A percentile compares a stretch with the other conserved stretches of the same genome.
These are phyloP conservation scores for Cichladusa arquata DNA, from an alignment of 2,113 vertebrate species.

Conservation along the genomic window DNA sequence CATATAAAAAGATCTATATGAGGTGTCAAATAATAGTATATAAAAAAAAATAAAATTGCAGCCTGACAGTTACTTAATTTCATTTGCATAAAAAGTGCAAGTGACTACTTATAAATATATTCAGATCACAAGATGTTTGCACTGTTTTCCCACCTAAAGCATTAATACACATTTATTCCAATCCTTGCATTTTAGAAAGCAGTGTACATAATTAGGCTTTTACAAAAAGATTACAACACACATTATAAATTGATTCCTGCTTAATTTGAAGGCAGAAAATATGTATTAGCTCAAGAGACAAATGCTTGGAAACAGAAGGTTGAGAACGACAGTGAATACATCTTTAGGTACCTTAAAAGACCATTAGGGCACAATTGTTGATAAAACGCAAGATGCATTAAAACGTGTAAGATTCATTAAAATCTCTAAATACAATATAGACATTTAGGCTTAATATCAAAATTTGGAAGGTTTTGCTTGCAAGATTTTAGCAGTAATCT, in stretches of 20 bases:
- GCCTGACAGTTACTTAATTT: not conserved
- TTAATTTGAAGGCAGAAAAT: constrained; percentile 34
- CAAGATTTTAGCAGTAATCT: not conserved
- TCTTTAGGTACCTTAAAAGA: constrained; percentile 25
- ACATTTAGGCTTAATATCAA: not conserved
- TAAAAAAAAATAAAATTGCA: not conserved
- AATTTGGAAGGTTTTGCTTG: not conserved
- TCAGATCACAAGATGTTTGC: constrained; percentile 23
- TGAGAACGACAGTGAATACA: not conserved
- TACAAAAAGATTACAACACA: constrained; percentile 9
- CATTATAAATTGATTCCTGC: constrained; percentile 26
- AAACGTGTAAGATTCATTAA: constrained; percentile 8
- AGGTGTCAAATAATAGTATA: not conserved
- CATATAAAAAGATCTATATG: not conserved
- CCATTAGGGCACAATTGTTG: not conserved
- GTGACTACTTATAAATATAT: constrained; percentile 32
- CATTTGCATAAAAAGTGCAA: constrained; percentile 48
- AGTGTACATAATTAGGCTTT: constrained; percentile 47
- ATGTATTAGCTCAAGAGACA: not conserved
- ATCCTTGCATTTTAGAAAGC: constrained; percentile 44
- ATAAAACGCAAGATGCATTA: constrained; percentile 23
- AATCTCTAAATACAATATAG: not conserved
- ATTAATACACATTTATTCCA: constrained; percentile 26
- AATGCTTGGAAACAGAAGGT: not conserved
- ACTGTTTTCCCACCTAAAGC: constrained; percentile 22